Conservation (phyloP, 2,113 vertebrate species). For the Chroicocephalus ridibundus region DNA sequence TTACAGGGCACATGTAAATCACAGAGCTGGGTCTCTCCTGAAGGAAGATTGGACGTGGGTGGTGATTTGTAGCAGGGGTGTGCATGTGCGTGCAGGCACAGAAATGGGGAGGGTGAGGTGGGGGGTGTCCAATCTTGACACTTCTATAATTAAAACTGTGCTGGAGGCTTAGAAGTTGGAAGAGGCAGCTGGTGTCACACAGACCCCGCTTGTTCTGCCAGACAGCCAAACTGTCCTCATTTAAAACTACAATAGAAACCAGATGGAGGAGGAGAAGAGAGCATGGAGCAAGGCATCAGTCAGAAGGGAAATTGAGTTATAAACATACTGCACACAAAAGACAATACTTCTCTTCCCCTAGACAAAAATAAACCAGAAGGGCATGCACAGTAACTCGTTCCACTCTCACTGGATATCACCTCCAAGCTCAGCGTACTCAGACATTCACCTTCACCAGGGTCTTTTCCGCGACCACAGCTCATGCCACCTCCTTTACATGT, state of each 20-base stretch:
- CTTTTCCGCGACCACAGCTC: background rate
- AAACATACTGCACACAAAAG: constrained; percentile 54
- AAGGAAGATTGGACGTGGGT: background rate
- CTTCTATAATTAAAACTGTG: constrained; percentile 58
- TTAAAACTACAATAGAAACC: constrained; percentile 73
- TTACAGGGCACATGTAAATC: background rate
- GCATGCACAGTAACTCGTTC: background rate
- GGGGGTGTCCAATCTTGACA: background rate
- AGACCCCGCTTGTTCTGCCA: constrained; percentile 50
- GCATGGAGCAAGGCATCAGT: background rate
- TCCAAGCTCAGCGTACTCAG: background rate
- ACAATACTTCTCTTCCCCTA: constrained; percentile 55
- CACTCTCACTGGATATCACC: constrained; percentile 5
- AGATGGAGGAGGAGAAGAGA: constrained; percentile 63
- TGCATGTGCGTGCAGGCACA: background rate
- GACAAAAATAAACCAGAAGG: constrained; percentile 57
- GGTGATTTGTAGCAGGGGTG: background rate
- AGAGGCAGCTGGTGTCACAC: constrained; percentile 65
- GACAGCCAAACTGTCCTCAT: constrained; percentile 55
- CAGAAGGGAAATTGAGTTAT: constrained; percentile 58
- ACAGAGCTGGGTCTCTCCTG: background rate
- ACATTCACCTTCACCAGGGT: background rate
- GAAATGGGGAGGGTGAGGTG: background rate
- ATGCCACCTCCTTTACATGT: rapidly evolving
- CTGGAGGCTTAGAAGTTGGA: constrained; percentile 52